Base-by-base conservation (phyloP, 2,113 vertebrate genomes). In the Pogona vitticeps region DNA sequence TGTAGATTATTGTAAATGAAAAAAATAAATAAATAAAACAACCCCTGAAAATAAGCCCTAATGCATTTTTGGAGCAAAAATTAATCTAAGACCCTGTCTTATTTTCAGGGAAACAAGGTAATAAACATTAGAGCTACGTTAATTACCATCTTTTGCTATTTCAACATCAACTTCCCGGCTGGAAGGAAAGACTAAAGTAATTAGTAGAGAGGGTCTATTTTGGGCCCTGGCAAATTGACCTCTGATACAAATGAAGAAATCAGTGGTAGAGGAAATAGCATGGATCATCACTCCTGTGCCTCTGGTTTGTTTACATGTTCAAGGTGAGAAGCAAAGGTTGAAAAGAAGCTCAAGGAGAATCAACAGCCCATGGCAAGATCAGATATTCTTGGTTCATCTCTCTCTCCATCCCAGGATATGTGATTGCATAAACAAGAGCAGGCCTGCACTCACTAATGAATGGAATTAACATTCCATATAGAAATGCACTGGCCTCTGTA, bases 351-450 rank as follows among this genome's bases (percentile, higher is more conserved):
- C 56, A 81, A 26, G 56, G 58, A 67, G 23, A 81, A 86, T 81
- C 70, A 86, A 67, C 23, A 86, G 79, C 77, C 58, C 31, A 63
- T n/a, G 68, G 68, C 77, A 80, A 71, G 85, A 71, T 72, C 65
- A 79, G 33, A 33, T 28, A 86, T n/a, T 38, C 46, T 58, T 71
- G 20, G 31, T 80, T 80, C 77, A 73, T 56, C 12, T 73, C 56
- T 56, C n/a, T 68, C 31, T 26, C 46, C 52, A 73, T 40, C 38
- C 36, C 20, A 46, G 58, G 31, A 73, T 72, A 58, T 38, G 38
- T 46, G 21, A 73, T 20, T 86, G 6, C 42, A 38, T 73, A 72
- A 86, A 86, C 67, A 86, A 46, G 59, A 86, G 56, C 2, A 71
- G 52, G 20, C 20, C 52, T 71, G 52, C 36, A 79, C 20, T 46